A percentile compares a stretch with the other conserved stretches of the same genome.
Evolutionary conservation across 35 echinoderm and acorn worm species (phyloP).

Genomic region (Lytechinus variegatus): DNA sequence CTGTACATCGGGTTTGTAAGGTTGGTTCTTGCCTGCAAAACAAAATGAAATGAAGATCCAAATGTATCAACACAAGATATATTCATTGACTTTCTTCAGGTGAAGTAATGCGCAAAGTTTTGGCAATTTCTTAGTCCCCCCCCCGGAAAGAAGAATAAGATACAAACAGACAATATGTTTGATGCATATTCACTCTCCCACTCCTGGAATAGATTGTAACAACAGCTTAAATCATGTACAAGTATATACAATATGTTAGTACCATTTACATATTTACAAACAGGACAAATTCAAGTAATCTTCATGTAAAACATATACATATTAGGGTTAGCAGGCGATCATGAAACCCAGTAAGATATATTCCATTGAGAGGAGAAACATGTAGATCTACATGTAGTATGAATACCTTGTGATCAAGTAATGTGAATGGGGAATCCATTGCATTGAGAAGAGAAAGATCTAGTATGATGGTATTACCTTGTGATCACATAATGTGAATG

Average conservation of each 20-base stretch:
- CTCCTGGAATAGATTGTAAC: background rate
- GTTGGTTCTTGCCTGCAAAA: slow-evolving; percentile 45
- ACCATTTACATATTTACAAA: background rate
- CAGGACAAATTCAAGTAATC: background rate
- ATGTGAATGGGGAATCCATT: slow-evolving; percentile 64
- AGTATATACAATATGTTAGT: background rate
- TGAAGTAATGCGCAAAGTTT: background rate
- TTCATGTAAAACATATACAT: background rate
- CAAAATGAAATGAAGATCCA: background rate
- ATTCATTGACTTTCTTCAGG: background rate
- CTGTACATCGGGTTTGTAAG: slow-evolving; percentile 32
- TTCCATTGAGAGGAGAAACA: too few species aligned
- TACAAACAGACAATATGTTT: background rate
- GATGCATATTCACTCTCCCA: too few species aligned
- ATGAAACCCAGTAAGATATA: background rate
- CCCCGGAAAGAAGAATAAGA: background rate
- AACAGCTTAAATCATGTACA: background rate
- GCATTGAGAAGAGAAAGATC: too few species aligned
- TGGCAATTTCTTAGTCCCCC: background rate
- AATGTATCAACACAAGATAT: background rate
- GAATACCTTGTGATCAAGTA: slow-evolving; percentile 69
- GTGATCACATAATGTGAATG: slow-evolving; percentile 58
- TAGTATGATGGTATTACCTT: slow-evolving; percentile 71
- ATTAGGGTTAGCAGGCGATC: background rate
- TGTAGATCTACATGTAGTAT: too few species aligned